A percentile compares a stretch with the other conserved stretches of the same genome.
phyloP scores from a whole-genome alignment of 30 jellyfish, hydroid and myxozoan species.

The Chrysaora quinquecirrha region DNA sequence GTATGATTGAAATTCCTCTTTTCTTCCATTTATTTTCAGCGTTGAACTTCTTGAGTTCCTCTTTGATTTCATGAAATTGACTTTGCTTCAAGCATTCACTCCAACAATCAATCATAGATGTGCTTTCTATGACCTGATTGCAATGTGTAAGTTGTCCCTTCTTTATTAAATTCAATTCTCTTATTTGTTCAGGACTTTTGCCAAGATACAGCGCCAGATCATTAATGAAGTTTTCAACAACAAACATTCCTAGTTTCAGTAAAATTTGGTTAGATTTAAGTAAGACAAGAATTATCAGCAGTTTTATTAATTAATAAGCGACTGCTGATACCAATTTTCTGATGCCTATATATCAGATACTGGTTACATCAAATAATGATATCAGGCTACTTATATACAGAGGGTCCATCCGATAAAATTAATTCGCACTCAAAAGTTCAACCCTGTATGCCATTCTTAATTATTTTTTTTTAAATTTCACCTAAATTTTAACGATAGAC shows the following conservation, averaged over 20 bases:
- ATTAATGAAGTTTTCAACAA: slow-evolving; percentile 48
- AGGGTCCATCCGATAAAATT: too few relatives aligned
- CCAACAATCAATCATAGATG: slow-evolving; percentile 43
- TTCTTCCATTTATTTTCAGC: too few relatives aligned
- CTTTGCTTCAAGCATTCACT: slow-evolving; percentile 40
- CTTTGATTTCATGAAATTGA: slow-evolving; percentile 1
- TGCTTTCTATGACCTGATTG: slow-evolving; percentile 24
- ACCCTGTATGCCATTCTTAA: too few relatives aligned
- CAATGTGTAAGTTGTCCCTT: slow-evolving; percentile 24
- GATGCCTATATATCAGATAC: not conserved
- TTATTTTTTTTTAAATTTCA: too few relatives aligned
- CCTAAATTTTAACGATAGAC: too few relatives aligned
- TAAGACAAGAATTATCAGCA: not conserved
- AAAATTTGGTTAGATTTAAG: not conserved
- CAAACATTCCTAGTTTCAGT: slow-evolving; percentile 43
- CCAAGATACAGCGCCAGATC: slow-evolving; percentile 49
- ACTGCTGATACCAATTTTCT: not conserved
- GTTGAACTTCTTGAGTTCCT: slow-evolving; percentile 28
- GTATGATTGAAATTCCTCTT: too few relatives aligned
- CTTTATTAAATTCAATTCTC: slow-evolving; percentile 19
- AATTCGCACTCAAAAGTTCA: too few relatives aligned
- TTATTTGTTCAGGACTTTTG: slow-evolving; percentile 22
- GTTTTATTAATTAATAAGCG: not conserved
- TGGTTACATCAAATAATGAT: not conserved
- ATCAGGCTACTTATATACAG: not conserved